Evolutionary conservation across 2,888 invertebrate species (phyloP), one percentile per base, ranked within the genome.

Genomic region (Candidula unifasciata): DNA sequence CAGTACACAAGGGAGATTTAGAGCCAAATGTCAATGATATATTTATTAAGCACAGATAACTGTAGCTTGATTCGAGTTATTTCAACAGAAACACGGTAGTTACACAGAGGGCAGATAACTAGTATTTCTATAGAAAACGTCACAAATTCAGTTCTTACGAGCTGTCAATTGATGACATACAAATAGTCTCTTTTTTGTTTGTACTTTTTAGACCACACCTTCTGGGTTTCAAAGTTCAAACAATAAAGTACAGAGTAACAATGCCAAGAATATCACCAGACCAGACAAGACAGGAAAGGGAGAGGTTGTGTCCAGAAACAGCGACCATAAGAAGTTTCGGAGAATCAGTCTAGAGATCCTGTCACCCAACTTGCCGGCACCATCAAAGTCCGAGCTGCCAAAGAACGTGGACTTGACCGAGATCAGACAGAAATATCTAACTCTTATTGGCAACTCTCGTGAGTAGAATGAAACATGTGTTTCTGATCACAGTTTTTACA

Each of bases 251-350:
- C 30, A 13, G 3, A 44, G 54, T 5, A 5, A 54, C 30, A 74
- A 30, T 5, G 54, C 30, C 16, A 54, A 54, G 54, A 54, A 21
- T 44, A 0, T 54, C 10, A 5, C n/a, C 44, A 73, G 73, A 24
- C 16, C 18, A 5, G 73, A 74, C n/a, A n/a, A 33, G 13, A 30
- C 37, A 30, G 64, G 68, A 30, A 24, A 16, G 0, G 21, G 27
- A 0, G 16, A 18, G 0, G 33, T 79, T 1, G 52, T 73, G 16
- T 44, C 60, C 30, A 18, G 79, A 5, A 57, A 64, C 44, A 30
- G 60, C 44, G 74, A 80, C 30, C 13, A 16, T n/a, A 83, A 80
- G 33, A 69, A 60, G 24, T 83, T 83, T 35, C 60, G 44, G 79
- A 80, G 73, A 52, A 30, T 79, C 18, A 71, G 24, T 8, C 73